phyloP scores from a whole-genome alignment of 2,888 invertebrate genomes.

The Amiota mariae region DNA sequence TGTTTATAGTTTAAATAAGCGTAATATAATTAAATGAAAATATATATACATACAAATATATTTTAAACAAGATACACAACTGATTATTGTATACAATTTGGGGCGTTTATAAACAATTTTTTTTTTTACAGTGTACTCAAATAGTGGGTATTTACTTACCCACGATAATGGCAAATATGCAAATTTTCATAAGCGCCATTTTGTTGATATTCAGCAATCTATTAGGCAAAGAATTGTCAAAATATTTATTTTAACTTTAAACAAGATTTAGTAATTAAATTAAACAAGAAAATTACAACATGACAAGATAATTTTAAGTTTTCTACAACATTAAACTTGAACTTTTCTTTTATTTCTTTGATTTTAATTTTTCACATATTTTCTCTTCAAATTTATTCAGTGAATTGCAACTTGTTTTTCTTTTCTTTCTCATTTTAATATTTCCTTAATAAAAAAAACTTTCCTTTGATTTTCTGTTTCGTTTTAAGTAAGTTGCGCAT shows the following conservation, averaged over 20 bases:
- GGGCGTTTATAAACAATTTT: too few relatives aligned
- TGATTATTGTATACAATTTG: too few relatives aligned
- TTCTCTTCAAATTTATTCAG: constrained; percentile 22
- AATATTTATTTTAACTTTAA: neutral
- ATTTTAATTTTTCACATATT: constrained; percentile 38
- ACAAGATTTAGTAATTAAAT: neutral
- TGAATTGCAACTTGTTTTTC: constrained; percentile 21
- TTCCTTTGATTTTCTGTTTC: constrained; percentile 22
- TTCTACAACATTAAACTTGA: neutral
- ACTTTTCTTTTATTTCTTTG: constrained; percentile 6
- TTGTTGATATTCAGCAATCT: constrained; percentile 40
- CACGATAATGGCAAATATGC: constrained; percentile 64
- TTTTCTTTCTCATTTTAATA: constrained; percentile 13
- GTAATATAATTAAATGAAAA: too few relatives aligned
- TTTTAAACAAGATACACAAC: neutral
- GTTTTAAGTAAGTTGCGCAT: constrained; percentile 45
- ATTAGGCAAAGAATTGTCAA: neutral
- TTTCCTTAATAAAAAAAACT: neutral
- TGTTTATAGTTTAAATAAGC: too few relatives aligned
- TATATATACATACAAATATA: neutral
- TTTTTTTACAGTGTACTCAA: constrained; percentile 24
- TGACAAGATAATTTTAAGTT: neutral
- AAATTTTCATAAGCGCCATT: constrained; percentile 67
- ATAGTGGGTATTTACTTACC: constrained; percentile 56
- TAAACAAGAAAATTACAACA: neutral